A percentile compares a stretch with the other conserved stretches of the same genome.
Evolutionary conservation across 2,797 vertebrate species (phyloP).

Genomic region (Carapus acus): DNA sequence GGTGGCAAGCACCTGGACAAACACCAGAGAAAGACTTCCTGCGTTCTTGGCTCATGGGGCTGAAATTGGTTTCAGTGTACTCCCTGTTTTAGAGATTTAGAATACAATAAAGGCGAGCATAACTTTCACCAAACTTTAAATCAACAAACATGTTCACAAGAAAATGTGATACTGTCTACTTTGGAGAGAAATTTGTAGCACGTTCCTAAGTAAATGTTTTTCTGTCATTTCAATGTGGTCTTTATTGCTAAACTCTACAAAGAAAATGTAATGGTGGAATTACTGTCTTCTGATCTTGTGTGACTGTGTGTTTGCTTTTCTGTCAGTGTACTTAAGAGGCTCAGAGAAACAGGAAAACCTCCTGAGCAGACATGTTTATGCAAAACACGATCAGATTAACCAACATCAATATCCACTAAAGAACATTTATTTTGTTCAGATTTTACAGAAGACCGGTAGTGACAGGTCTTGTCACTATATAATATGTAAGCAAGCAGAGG

Average conservation of each 20-base stretch:
- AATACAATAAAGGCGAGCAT: not conserved
- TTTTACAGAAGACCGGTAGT: constrained; percentile 11
- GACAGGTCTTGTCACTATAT: too few species aligned
- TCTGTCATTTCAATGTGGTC: constrained; percentile 18
- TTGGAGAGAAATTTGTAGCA: constrained; percentile 10
- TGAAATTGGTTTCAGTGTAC: constrained; percentile 2
- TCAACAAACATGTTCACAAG: constrained; percentile 20
- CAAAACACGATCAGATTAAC: constrained; percentile 26
- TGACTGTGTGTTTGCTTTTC: constrained; percentile 53
- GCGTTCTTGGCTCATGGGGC: not conserved
- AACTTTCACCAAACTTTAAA: constrained; percentile 9
- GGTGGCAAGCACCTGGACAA: not conserved
- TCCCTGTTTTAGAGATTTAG: not conserved
- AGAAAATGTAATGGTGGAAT: constrained; percentile 38
- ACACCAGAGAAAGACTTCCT: not conserved
- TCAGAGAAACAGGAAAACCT: constrained; percentile 31
- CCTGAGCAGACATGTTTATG: constrained; percentile 24
- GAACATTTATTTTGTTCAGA: constrained; percentile 31
- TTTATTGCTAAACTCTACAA: constrained; percentile 27
- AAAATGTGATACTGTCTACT: constrained; percentile 17
- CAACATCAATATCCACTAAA: constrained; percentile 24
- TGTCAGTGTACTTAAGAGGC: constrained; percentile 27
- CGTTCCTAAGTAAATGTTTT: constrained; percentile 40
- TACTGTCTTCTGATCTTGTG: constrained; percentile 28
- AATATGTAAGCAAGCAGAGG: too few species aligned